Conservation (phyloP, 1,140 invertebrate species). For the Drosophila gunungcola region DNA sequence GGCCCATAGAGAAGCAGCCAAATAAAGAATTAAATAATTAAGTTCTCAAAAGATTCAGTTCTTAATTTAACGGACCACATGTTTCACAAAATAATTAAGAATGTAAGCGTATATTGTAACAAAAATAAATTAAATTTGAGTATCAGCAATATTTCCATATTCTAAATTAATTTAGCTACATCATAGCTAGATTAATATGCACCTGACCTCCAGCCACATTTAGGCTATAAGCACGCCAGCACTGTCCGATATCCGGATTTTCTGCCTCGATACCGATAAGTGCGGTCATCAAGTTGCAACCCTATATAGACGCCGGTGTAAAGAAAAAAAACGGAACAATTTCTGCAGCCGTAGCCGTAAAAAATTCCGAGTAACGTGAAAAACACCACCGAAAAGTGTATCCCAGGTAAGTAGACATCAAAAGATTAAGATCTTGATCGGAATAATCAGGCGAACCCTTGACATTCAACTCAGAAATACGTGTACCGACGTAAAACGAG, state of each 20-base stretch:
- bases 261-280: background rate
- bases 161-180: no score
- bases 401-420: constrained; percentile 12
- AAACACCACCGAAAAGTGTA: constrained; percentile 24
- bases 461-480: constrained; percentile 23
- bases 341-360: constrained; percentile 11
- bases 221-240: background rate
- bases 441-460: background rate
- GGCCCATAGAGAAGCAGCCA: no score
- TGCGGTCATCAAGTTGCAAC: constrained; percentile 48
- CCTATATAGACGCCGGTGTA: constrained; percentile 66
- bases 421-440: background rate
- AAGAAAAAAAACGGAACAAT: constrained; percentile 60
- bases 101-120: no score
- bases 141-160: no score
- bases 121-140: no score
- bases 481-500: constrained; percentile 58
- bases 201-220: background rate
- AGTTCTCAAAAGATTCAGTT: no score
- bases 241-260: background rate
- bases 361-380: constrained; percentile 32
- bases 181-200: no score
- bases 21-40: no score
- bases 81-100: no score
- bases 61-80: no score